phyloP scores from a whole-genome alignment of 2,888 invertebrate genomes.

The Acronicta leporina region DNA sequence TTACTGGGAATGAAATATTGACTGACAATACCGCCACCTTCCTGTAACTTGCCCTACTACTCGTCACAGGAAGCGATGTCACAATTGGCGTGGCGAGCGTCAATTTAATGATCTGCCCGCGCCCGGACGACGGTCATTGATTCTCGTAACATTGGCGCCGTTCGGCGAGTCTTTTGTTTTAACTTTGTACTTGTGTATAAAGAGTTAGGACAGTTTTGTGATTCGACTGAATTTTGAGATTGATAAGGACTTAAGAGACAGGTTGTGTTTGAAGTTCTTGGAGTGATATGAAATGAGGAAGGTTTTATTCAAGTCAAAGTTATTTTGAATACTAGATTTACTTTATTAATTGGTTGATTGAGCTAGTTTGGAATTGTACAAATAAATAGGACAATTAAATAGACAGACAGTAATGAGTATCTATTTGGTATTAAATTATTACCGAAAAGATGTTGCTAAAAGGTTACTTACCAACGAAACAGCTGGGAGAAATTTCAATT shows the following conservation, averaged over 20 bases:
- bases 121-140: conserved; percentile 87
- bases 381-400: too few relatives aligned
- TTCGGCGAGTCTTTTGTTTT: conserved; percentile 72
- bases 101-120: conserved; percentile 82
- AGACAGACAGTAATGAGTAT: too few relatives aligned
- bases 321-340: too few relatives aligned
- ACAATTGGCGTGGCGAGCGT: conserved; percentile 85
- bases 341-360: too few relatives aligned
- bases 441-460: too few relatives aligned
- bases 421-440: too few relatives aligned
- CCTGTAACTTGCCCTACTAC: conserved; percentile 58
- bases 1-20: not conserved
- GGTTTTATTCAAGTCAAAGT: too few relatives aligned
- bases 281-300: not conserved
- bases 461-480: too few relatives aligned
- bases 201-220: conserved; percentile 6
- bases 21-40: conserved; percentile 37
- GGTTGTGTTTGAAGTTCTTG: too few relatives aligned
- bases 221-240: not conserved
- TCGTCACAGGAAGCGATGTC: conserved; percentile 81
- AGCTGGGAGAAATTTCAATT: too few relatives aligned
- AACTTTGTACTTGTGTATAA: conserved; percentile 36
- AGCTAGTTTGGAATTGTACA: too few relatives aligned
- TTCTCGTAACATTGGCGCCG: conserved; percentile 82
- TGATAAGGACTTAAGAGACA: not conserved